Base-by-base conservation (phyloP, 2,888 invertebrate genomes). In the Ryuthela nishihirai region DNA sequence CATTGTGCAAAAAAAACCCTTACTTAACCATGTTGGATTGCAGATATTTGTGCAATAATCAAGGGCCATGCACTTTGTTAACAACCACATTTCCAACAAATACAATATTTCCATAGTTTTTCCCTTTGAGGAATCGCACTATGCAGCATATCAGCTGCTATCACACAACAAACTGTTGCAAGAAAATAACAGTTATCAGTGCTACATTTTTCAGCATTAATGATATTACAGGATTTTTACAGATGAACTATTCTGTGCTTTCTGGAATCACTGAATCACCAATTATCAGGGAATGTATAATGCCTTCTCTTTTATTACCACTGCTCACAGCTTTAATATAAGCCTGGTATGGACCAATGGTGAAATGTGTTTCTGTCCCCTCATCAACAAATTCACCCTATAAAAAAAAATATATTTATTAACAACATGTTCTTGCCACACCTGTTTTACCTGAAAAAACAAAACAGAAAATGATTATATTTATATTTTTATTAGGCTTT, bases 361-460 rank as follows among this genome's bases (percentile, higher is more conserved):
- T 74, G 72, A 93, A 92, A 65, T 82, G 81, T 45, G 88, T 91
- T 74, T 89, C 87, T 0, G 89, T 88, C 18, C 92, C 92, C 46
- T 84, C 84, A 65, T 89, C 87, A 7, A 85, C 84, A 71, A 93
- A 93, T 69, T 84, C 85, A 45, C 83, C 85, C 85, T 89, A 70
- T 42, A 74, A 72, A 64, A 29, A 56, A 65, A 61, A 40, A 35
- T 15, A n/a, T 24, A 53, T 25, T 21, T 25, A 36, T 47, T 40
- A 21, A 20, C 39, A 34, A 12, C 20, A 21, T 29, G 7, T 29
- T 9, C 10, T 29, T 29, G 10, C 29, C 7, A 10, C 10, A 29
- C n/a, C n/a, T n/a, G 29, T 9, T 29, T 9, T 29, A 29, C 7
- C 29, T 9, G 12, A 29, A 29, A 29, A 29, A 29, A 29, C 7